Conservation (phyloP, 2,888 invertebrate species). For the Sphaeridia pumilis region DNA sequence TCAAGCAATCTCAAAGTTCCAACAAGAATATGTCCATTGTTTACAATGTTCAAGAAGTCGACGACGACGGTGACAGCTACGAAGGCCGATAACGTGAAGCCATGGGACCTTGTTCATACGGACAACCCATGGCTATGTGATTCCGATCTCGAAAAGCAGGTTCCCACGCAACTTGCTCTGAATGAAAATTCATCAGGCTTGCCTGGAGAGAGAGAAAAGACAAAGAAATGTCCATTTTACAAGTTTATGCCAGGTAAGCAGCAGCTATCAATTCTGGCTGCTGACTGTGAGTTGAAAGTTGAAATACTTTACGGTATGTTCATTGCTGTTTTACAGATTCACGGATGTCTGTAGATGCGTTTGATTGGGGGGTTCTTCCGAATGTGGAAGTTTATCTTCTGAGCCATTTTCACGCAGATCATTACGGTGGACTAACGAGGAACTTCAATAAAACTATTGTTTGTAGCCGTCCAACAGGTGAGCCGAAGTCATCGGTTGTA, state of each 20-base stretch:
- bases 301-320: no score
- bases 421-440: slow-evolving; percentile 59
- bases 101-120: slow-evolving; percentile 5
- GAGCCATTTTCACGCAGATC: slow-evolving; percentile 67
- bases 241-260: slow-evolving; percentile 34
- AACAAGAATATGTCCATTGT: slow-evolving; percentile 5
- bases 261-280: no score
- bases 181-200: slow-evolving; percentile 5
- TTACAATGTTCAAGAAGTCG: not conserved
- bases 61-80: no score
- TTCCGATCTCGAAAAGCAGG: not conserved
- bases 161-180: slow-evolving; percentile 4
- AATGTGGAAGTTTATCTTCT: slow-evolving; percentile 59
- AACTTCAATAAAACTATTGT: slow-evolving; percentile 53
- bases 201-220: slow-evolving; percentile 16
- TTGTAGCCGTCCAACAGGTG: slow-evolving; percentile 56
- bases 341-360: slow-evolving; percentile 63
- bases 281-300: no score
- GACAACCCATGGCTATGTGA: slow-evolving; percentile 10
- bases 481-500: no score
- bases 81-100: not conserved
- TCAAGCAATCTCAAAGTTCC: no score
- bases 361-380: slow-evolving; percentile 57
- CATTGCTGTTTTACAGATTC: slow-evolving; percentile 48
- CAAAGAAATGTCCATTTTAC: slow-evolving; percentile 33